A percentile compares a stretch with the other conserved stretches of the same genome.
These are phyloP conservation scores for Euproctis similis DNA, from an alignment of 2,888 invertebrate species.

Conservation along the genomic window DNA sequence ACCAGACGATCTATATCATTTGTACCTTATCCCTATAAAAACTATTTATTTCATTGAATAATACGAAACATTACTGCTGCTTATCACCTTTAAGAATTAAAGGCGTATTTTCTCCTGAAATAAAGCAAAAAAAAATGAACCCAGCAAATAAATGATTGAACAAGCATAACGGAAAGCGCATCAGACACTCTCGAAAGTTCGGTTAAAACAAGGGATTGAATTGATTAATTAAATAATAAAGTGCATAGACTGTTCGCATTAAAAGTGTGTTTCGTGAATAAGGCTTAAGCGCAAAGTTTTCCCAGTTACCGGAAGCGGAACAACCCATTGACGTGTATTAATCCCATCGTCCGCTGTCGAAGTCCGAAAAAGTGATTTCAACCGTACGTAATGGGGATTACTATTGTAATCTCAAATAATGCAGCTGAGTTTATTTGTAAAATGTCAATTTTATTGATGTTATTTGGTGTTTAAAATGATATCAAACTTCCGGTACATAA, in stretches of 20 bases:
- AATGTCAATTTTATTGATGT: constrained; percentile 38
- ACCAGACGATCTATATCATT: too few relatives aligned
- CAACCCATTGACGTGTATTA: constrained; percentile 38
- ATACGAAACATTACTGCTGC: too few relatives aligned
- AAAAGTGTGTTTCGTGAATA: constrained; percentile 44
- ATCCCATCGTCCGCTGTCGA: constrained; percentile 42
- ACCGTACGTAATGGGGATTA: constrained; percentile 52
- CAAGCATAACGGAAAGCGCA: constrained; percentile 25
- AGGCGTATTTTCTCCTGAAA: too few relatives aligned
- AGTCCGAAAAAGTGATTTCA: constrained; percentile 41
- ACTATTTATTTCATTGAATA: too few relatives aligned
- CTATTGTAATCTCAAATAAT: constrained; percentile 46
- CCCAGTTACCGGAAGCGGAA: constrained; percentile 34
- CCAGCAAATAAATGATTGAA: constrained; percentile 10
- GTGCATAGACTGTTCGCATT: constrained; percentile 55
- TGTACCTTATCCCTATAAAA: too few relatives aligned
- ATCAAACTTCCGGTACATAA: too few relatives aligned
- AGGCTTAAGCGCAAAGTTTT: constrained; percentile 58
- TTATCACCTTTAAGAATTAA: too few relatives aligned
- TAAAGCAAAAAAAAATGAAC: too few relatives aligned
- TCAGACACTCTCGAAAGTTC: constrained; percentile 36
- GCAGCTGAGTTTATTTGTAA: constrained; percentile 23
- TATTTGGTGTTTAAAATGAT: too few relatives aligned
- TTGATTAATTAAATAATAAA: constrained; percentile 69
- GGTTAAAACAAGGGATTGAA: constrained; percentile 37